Conservation (phyloP, 2,113 vertebrate species). For the Hemichromis elongatus region DNA sequence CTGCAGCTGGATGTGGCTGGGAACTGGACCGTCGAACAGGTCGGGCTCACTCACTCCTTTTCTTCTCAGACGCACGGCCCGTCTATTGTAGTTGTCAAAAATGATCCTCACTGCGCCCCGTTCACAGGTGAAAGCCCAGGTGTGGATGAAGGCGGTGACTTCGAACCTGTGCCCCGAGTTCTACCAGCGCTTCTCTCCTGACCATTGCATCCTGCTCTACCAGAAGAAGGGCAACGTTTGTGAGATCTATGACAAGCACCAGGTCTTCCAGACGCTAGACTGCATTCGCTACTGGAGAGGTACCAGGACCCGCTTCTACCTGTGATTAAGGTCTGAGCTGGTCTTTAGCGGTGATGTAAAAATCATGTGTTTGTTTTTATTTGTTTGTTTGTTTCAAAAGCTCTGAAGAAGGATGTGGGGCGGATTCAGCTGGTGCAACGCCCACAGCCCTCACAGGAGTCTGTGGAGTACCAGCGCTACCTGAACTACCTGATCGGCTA, state of each 20-base stretch:
- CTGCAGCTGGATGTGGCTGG: slow-evolving; percentile 83
- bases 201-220: slow-evolving; percentile 92
- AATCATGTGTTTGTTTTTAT: not conserved
- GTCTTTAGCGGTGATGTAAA: not conserved
- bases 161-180: slow-evolving; percentile 81
- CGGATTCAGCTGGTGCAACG: slow-evolving; percentile 86
- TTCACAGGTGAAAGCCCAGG: slow-evolving; percentile 86
- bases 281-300: slow-evolving; percentile 93
- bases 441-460: slow-evolving; percentile 75
- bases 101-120: not conserved
- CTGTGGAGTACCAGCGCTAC: slow-evolving; percentile 84
- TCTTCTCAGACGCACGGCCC: not conserved
- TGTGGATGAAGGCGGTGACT: slow-evolving; percentile 90
- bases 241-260: slow-evolving; percentile 96
- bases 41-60: slow-evolving; percentile 14
- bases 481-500: slow-evolving; percentile 92
- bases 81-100: not conserved
- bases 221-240: slow-evolving; percentile 95
- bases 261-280: slow-evolving; percentile 94
- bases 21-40: slow-evolving; percentile 92
- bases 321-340: not conserved
- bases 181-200: slow-evolving; percentile 83
- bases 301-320: not conserved
- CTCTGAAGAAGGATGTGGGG: slow-evolving; percentile 83
- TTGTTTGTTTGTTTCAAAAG: slow-evolving; percentile 6